phyloP scores from a whole-genome alignment of 2,888 invertebrate genomes.

The Zaprionus lineosus region DNA sequence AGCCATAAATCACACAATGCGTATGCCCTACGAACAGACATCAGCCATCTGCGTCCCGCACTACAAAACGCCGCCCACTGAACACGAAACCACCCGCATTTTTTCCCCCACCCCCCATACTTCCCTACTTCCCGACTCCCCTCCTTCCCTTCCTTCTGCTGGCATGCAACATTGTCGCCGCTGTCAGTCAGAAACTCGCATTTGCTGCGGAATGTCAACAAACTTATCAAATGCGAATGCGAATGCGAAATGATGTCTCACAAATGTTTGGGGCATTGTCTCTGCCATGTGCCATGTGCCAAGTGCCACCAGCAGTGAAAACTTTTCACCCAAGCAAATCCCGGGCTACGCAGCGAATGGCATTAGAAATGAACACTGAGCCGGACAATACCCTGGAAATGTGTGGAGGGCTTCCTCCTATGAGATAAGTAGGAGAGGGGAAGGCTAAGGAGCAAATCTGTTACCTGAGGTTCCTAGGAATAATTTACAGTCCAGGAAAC shows the following conservation, averaged over 20 bases:
- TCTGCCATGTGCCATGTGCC: conserved; percentile 12
- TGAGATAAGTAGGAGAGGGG: no score
- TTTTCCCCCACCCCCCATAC: no score
- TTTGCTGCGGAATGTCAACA: conserved; percentile 43
- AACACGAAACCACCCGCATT: conserved; percentile 1
- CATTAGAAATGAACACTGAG: no score
- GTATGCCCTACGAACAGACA: not conserved
- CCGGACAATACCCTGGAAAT: no score
- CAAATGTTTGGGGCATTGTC: conserved; percentile 17
- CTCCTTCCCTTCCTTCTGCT: no score
- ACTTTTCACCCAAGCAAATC: conserved; percentile 18
- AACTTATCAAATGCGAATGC: conserved; percentile 30
- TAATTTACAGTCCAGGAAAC: no score
- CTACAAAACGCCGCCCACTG: not conserved
- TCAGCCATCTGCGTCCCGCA: no score
- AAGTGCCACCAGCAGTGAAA: conserved; percentile 14
- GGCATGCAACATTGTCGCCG: conserved; percentile 27
- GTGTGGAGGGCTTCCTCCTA: no score
- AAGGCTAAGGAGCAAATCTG: no score
- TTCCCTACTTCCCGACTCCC: no score
- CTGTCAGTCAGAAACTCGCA: conserved; percentile 30
- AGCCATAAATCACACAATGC: conserved; percentile 60
- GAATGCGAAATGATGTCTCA: conserved; percentile 4
- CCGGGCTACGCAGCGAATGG: conserved; percentile 5
- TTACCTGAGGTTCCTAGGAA: no score